phyloP scores from a whole-genome alignment of 1,140 invertebrate species.

The Megalopta genalis region DNA sequence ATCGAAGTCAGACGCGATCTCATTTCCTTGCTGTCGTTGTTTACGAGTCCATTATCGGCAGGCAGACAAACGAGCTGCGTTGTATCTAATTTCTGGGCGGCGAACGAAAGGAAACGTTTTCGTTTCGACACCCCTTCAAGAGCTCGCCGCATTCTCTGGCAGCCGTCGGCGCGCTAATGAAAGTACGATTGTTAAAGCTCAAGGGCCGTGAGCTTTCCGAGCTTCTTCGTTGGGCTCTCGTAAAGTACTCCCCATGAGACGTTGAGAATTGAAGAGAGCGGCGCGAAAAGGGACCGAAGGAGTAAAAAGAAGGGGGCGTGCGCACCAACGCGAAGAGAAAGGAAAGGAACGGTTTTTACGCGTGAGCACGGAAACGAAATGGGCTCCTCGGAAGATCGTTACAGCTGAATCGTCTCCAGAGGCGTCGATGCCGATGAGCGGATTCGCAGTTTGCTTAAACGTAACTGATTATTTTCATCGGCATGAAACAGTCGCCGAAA shows the following conservation, averaged over 20 bases:
- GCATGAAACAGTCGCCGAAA: background rate
- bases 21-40: slow-evolving; percentile 20
- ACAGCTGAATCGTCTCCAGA: slow-evolving; percentile 54
- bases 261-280: slow-evolving; percentile 53
- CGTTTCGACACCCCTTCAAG: slow-evolving; percentile 51
- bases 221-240: slow-evolving; percentile 65
- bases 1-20: background rate
- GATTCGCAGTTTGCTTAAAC: slow-evolving; percentile 66
- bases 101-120: slow-evolving; percentile 62
- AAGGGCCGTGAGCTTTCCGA: slow-evolving; percentile 63
- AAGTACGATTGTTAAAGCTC: slow-evolving; percentile 73
- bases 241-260: slow-evolving; percentile 66
- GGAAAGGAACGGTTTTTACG: slow-evolving; percentile 65
- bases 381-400: slow-evolving; percentile 55
- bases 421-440: slow-evolving; percentile 50
- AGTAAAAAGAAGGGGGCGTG: slow-evolving; percentile 41
- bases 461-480: slow-evolving; percentile 69
- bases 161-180: slow-evolving; percentile 71
- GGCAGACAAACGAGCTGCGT: slow-evolving; percentile 28
- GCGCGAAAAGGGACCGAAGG: slow-evolving; percentile 19
- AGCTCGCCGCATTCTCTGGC: slow-evolving; percentile 34
- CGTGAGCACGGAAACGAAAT: slow-evolving; percentile 68
- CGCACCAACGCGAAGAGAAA: slow-evolving; percentile 43
- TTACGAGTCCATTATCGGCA: slow-evolving; percentile 42
- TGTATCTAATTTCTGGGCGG: slow-evolving; percentile 53